Evolutionary conservation across 2,797 vertebrate genomes (phyloP), one percentile per base, ranked within the genome.

Genomic region (Hydrocynus forskahlii): DNA sequence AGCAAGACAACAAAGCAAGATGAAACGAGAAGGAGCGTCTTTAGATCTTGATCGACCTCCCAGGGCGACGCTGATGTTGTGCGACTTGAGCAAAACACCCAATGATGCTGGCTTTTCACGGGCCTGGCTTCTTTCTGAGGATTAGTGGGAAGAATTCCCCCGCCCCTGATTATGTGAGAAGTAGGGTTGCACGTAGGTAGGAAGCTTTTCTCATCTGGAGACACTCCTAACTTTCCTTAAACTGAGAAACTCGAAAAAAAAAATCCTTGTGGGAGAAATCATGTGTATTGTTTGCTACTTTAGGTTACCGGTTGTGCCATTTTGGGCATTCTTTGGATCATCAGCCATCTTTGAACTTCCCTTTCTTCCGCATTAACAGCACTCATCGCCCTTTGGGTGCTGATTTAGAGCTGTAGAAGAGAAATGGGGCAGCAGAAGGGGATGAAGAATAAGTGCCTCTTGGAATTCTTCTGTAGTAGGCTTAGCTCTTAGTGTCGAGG

Each of bases 61-160:
- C 85, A 83, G 84, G 88, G 88, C 88, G 80, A 85, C 83, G 78
- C 57, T 74, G 77, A 78, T 82, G 81, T 81, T 82, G 79, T 77
- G 63, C 83, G 75, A 66, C 76, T 70, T 55, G 85, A 60, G 79
- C 76, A 88, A 88, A 79, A 76, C 83, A 81, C 78, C 59, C 73
- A 87, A 85, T 90, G 85, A 92, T 88, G 81, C 75, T 50, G 0
- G 48, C 64, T 84, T 88, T 90, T 87, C 80, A 89, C 83, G 80
- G 83, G 86, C 72, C 80, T 74, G 38, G 75, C 81, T 43, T 79
- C 23, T 70, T 83, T 89, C 38, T 81, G 72, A 84, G 87, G 86
- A 87, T 88, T 85, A 88, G 84, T 87, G 80, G 84, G 75, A 82
- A 73, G 78, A 84, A 88, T 89, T 88, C 79, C 82, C 83, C 62